Evolutionary conservation across 2,797 vertebrate species (phyloP).

Genomic region (Clarias fuscus): DNA sequence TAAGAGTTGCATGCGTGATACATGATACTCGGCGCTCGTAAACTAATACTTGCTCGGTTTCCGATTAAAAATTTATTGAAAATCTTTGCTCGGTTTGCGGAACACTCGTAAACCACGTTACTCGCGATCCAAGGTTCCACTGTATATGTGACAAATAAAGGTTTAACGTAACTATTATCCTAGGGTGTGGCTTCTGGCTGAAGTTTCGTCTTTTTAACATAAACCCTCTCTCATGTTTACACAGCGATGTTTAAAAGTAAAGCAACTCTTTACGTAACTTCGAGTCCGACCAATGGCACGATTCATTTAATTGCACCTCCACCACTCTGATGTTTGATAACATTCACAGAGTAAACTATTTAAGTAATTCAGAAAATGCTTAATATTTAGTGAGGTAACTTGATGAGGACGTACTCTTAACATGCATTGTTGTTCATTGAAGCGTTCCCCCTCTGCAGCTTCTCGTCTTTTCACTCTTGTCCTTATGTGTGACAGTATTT

Average conservation of each 20-base stretch:
- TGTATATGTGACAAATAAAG: no score
- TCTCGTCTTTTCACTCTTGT: not conserved
- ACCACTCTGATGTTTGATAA: not conserved
- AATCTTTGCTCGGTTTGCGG: no score
- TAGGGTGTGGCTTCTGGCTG: not conserved
- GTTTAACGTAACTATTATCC: not conserved
- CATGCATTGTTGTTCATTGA: not conserved
- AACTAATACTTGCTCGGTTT: no score
- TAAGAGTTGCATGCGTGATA: no score
- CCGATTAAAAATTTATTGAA: no score
- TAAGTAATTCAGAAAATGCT: no score
- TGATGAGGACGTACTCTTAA: not conserved
- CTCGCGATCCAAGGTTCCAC: no score
- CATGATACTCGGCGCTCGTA: no score
- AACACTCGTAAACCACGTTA: no score
- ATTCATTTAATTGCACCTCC: no score
- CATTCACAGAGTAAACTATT: no score
- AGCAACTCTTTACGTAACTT: not conserved
- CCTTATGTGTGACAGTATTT: not conserved
- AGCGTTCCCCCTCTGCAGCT: not conserved
- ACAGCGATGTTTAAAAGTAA: not conserved
- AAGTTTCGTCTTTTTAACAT: not conserved
- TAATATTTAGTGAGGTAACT: not conserved
- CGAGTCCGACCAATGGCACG: not conserved
- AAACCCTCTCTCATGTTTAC: not conserved